Evolutionary conservation across 2,113 vertebrate species (phyloP).

Genomic region (Myotis brandtii): DNA sequence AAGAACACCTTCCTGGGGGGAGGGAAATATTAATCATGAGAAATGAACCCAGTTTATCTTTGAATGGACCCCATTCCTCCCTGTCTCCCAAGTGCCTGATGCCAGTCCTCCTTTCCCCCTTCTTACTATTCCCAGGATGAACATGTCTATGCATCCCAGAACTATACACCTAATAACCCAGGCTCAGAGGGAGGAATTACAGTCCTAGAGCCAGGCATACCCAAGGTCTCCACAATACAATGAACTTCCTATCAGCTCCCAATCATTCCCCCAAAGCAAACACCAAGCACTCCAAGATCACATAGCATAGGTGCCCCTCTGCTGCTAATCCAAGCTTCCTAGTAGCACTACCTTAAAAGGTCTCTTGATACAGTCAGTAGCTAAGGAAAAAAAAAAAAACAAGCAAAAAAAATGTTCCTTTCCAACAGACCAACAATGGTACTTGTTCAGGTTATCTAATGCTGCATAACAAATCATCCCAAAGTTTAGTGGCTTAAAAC

Average conservation of each 20-base stretch:
- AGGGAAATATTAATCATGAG: neutral
- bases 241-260: neutral
- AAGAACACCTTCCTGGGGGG: neutral
- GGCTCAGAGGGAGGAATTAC: neutral
- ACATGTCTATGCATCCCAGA: neutral
- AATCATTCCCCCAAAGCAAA: neutral
- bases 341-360: conserved; percentile 34
- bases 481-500: conserved; percentile 35
- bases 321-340: conserved; percentile 5
- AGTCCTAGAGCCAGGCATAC: neutral
- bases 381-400: neutral
- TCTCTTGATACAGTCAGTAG: neutral
- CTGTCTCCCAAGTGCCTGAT: neutral
- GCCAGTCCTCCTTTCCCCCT: neutral
- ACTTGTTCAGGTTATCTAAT: conserved; percentile 36
- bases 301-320: neutral
- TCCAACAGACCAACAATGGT: conserved; percentile 12
- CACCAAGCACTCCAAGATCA: neutral
- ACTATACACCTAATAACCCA: neutral
- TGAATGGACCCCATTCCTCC: neutral
- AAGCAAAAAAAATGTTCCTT: conserved; percentile 58
- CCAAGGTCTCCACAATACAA: neutral
- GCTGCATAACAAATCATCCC: conserved; percentile 1
- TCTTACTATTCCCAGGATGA: conserved; percentile 1
- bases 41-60: conserved; percentile 32